Percentiles rank a stretch among this genome's conserved stretches.
These are phyloP conservation scores for Smutsia gigantea DNA, from an alignment of 2,797 vertebrate species.

Conservation along the genomic window DNA sequence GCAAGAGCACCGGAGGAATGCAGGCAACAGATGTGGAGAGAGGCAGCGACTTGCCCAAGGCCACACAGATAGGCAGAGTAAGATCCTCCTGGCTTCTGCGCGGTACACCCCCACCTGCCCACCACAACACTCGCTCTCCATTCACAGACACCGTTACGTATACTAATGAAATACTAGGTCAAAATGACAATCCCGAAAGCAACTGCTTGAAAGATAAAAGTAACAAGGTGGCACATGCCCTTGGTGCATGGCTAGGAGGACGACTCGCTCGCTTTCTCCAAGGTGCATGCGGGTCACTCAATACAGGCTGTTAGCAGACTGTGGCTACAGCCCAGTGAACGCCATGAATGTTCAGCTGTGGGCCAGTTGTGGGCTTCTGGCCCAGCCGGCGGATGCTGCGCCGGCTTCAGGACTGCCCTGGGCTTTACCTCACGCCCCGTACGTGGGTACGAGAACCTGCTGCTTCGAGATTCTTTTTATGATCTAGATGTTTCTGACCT, in stretches of 20 bases:
- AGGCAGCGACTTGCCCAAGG: background rate
- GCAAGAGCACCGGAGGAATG: background rate
- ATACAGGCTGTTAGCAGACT: background rate
- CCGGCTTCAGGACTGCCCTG: background rate
- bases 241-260: background rate
- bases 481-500: background rate
- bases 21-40: background rate
- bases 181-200: background rate
- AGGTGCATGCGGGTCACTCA: background rate
- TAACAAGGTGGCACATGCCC: background rate
- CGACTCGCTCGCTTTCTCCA: background rate
- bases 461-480: background rate
- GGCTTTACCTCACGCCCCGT: background rate
- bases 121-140: background rate
- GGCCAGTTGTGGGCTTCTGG: background rate
- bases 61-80: background rate
- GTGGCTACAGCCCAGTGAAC: background rate
- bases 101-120: background rate
- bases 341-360: background rate
- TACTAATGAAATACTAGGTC: background rate
- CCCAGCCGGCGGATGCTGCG: background rate
- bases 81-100: background rate
- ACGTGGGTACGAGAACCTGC: background rate
- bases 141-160: background rate
- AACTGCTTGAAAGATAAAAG: conserved; percentile 6